Evolutionary conservation across 1,140 invertebrate species (phyloP).

Genomic region (Ericerus pela): DNA sequence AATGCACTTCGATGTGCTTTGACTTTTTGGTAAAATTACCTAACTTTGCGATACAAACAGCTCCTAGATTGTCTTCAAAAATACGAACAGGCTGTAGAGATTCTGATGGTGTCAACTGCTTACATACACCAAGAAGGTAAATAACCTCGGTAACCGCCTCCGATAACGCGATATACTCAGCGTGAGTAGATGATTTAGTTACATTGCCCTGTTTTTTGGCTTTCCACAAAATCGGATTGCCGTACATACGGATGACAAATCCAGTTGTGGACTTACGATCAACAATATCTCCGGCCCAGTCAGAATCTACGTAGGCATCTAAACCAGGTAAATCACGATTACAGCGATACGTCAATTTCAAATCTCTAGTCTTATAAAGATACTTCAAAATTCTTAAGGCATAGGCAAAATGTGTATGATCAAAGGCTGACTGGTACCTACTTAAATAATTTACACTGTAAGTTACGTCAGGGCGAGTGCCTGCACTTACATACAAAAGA

Average conservation of each 20-base stretch:
- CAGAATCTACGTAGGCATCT: constrained; percentile 24
- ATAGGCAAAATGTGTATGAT: constrained; percentile 29
- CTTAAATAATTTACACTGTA: constrained; percentile 32
- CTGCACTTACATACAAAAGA: constrained; percentile 32
- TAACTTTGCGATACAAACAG: not conserved
- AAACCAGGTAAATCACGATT: too few relatives aligned
- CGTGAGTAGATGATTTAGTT: constrained; percentile 24
- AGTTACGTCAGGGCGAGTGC: constrained; percentile 34
- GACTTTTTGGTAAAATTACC: not conserved
- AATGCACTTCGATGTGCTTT: not conserved
- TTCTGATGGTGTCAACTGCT: too few relatives aligned
- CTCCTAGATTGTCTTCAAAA: not conserved
- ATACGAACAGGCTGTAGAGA: not conserved
- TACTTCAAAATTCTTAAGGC: constrained; percentile 33
- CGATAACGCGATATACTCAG: constrained; percentile 25
- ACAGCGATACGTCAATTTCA: constrained; percentile 8
- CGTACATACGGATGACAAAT: constrained; percentile 20
- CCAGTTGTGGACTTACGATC: constrained; percentile 27
- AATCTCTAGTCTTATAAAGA: constrained; percentile 28
- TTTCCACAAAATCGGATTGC: constrained; percentile 22
- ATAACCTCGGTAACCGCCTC: constrained; percentile 21
- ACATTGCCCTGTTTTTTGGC: constrained; percentile 23
- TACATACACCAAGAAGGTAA: constrained; percentile 13
- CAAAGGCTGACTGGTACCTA: constrained; percentile 31
- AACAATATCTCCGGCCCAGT: constrained; percentile 26